phyloP scores from a whole-genome alignment of 2,888 invertebrate genomes.

The Hemicrepidius hirtus region DNA sequence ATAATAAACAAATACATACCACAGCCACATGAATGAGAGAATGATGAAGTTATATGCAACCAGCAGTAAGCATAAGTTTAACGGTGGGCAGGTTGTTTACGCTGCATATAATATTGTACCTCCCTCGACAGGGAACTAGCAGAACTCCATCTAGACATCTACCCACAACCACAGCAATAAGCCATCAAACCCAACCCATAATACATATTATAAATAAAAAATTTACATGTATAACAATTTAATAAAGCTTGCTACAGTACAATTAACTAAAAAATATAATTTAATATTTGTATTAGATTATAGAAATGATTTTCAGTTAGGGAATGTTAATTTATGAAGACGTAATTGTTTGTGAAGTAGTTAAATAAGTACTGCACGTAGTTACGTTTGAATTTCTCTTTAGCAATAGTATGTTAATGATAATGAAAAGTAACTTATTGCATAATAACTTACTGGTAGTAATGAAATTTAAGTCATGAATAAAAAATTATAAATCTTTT shows the following conservation, averaged over 20 bases:
- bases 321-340: no score
- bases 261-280: neutral
- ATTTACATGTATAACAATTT: slow-evolving; percentile 1
- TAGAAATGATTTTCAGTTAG: no score
- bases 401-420: no score
- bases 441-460: no score
- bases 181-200: slow-evolving; percentile 64
- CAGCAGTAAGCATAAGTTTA: slow-evolving; percentile 57
- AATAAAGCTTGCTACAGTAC: slow-evolving; percentile 24
- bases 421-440: no score
- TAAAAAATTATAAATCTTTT: no score
- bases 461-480: no score
- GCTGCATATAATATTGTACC: slow-evolving; percentile 77
- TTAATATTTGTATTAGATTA: neutral
- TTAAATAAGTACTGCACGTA: no score
- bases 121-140: slow-evolving; percentile 78
- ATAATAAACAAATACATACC: slow-evolving; percentile 49
- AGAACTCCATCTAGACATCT: slow-evolving; percentile 80
- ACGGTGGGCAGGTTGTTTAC: slow-evolving; percentile 70
- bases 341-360: no score
- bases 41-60: slow-evolving; percentile 39
- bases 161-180: slow-evolving; percentile 73
- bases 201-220: slow-evolving; percentile 52
- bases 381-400: no score
- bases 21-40: slow-evolving; percentile 41